phyloP scores from a whole-genome alignment of 2,113 vertebrate species.

The Mirounga angustirostris region DNA sequence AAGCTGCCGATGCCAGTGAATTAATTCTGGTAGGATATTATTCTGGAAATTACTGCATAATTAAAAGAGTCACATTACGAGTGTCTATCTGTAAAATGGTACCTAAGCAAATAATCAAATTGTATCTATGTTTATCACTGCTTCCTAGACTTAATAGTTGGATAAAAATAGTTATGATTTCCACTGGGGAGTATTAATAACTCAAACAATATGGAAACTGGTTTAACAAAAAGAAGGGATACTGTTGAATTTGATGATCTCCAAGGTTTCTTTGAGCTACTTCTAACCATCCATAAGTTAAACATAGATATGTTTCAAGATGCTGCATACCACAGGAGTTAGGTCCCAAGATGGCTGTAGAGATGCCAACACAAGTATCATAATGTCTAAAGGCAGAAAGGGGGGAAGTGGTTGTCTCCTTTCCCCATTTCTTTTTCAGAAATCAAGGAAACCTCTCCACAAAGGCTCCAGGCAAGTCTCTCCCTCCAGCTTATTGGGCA shows the following conservation, averaged over 20 bases:
- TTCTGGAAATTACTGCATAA: slow-evolving; percentile 37
- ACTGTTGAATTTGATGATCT: neutral
- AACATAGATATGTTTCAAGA: neutral
- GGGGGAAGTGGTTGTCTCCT: neutral
- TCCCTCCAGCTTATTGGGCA: neutral
- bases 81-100: neutral
- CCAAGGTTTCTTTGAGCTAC: neutral
- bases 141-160: slow-evolving; percentile 22
- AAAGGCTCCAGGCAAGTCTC: too few relatives aligned
- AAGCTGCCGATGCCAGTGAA: too few relatives aligned
- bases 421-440: neutral
- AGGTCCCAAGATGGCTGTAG: neutral
- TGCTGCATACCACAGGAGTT: neutral
- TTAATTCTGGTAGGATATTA: too few relatives aligned
- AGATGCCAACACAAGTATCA: neutral
- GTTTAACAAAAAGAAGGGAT: slow-evolving; percentile 43
- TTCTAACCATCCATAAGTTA: neutral
- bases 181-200: slow-evolving; percentile 12
- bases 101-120: neutral
- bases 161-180: slow-evolving; percentile 12
- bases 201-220: neutral
- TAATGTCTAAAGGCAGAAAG: neutral
- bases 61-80: slow-evolving; percentile 39
- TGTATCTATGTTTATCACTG: neutral
- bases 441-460: neutral